phyloP scores from a whole-genome alignment of 2,113 vertebrate genomes.

The Sinocyclocheilus maitianheensis region DNA sequence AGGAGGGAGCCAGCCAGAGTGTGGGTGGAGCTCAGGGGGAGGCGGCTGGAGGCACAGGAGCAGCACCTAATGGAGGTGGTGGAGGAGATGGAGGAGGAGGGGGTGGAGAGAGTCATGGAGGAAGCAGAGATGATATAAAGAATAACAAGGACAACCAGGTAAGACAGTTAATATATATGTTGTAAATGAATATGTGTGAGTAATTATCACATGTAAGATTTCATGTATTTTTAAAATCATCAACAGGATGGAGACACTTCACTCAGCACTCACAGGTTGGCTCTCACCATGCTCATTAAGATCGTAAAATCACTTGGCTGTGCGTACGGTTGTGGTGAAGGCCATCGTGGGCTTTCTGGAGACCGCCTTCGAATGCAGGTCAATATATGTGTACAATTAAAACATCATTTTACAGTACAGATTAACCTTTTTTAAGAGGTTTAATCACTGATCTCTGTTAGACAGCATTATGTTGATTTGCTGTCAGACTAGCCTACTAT shows the following conservation, averaged over 20 bases:
- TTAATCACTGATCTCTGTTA: background rate
- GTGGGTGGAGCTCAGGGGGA: slow-evolving; percentile 71
- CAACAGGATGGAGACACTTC: slow-evolving; percentile 83
- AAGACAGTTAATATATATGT: background rate
- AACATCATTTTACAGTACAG: background rate
- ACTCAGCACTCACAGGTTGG: slow-evolving; percentile 88
- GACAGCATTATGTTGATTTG: background rate
- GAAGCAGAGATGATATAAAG: slow-evolving; percentile 86
- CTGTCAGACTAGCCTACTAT: background rate
- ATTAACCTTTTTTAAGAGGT: background rate
- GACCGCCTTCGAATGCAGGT: slow-evolving; percentile 98
- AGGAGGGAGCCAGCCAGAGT: slow-evolving; percentile 78
- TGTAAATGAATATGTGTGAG: background rate
- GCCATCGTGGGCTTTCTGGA: slow-evolving; percentile 94
- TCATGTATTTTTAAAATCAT: slow-evolving; percentile 8
- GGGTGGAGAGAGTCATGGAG: slow-evolving; percentile 73
- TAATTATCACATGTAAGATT: background rate
- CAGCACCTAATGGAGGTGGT: slow-evolving; percentile 76
- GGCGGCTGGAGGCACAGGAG: slow-evolving; percentile 73
- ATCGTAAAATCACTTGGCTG: slow-evolving; percentile 98
- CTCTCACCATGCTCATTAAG: slow-evolving; percentile 97
- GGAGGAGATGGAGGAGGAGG: slow-evolving; percentile 74
- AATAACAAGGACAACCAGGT: slow-evolving; percentile 87
- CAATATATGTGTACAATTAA: slow-evolving; percentile 52
- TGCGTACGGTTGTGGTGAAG: slow-evolving; percentile 98